These are phyloP conservation scores for Heliothis virescens DNA, from an alignment of 1,140 invertebrate genomes.

Conservation along the genomic window DNA sequence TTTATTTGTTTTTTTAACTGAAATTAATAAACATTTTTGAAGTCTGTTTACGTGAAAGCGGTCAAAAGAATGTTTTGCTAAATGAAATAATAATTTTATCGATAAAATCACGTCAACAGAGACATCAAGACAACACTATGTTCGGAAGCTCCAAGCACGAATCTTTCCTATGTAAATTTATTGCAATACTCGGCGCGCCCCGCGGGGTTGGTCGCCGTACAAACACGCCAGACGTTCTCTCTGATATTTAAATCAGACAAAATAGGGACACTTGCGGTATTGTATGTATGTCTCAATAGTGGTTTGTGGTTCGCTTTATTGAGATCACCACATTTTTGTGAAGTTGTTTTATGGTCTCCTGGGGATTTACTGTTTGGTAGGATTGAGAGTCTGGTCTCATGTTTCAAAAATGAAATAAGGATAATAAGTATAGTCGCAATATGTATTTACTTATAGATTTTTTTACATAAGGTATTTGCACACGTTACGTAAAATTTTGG, in stretches of 20 bases:
- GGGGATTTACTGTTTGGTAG: background rate
- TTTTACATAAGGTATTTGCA: too few species aligned
- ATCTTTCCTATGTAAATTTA: slow-evolving; percentile 40
- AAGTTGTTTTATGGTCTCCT: slow-evolving; percentile 3
- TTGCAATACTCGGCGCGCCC: slow-evolving; percentile 12
- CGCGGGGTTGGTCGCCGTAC: slow-evolving; percentile 1
- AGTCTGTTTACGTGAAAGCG: background rate
- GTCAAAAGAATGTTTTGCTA: too few species aligned
- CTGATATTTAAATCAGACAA: slow-evolving; percentile 46
- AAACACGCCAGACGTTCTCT: slow-evolving; percentile 1
- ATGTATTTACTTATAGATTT: background rate
- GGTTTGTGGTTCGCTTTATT: slow-evolving; percentile 31
- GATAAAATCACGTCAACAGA: background rate
- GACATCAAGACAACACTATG: background rate
- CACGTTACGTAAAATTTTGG: too few species aligned
- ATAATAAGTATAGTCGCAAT: background rate
- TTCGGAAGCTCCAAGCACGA: background rate
- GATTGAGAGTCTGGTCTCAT: background rate
- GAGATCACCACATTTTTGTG: slow-evolving; percentile 4
- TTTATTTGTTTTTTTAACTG: background rate
- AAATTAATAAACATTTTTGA: background rate
- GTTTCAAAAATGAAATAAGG: background rate
- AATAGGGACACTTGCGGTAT: slow-evolving; percentile 41
- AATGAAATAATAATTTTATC: background rate
- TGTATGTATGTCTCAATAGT: slow-evolving; percentile 29